phyloP scores from a whole-genome alignment of 2,113 vertebrate species.

The Petromus typicus region DNA sequence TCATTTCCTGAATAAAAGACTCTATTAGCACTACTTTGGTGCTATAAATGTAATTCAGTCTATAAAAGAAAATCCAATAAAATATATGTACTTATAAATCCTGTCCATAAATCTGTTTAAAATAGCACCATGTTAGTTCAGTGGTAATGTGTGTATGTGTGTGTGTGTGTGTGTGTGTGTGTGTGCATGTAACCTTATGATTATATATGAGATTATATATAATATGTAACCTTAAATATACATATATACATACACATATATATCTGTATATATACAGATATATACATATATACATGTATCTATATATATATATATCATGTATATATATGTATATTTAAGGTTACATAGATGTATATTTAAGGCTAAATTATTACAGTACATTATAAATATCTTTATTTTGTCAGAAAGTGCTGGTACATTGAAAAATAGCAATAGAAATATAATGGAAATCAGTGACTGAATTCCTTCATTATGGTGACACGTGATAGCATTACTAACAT shows the following conservation, averaged over 20 bases:
- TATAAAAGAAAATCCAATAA: conserved; percentile 33
- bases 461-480: background rate
- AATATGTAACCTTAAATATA: no score
- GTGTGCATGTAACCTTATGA: no score
- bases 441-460: background rate
- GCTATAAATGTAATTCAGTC: background rate
- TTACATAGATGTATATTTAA: background rate
- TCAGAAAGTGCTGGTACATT: background rate
- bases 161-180: no score
- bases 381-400: conserved; percentile 11
- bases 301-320: no score
- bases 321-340: no score
- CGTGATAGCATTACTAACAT: background rate
- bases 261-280: no score
- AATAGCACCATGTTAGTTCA: background rate
- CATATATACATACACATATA: no score
- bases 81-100: background rate
- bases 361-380: conserved; percentile 2
- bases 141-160: background rate
- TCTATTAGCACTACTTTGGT: background rate
- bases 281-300: no score
- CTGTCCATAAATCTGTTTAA: background rate
- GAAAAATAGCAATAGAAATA: background rate
- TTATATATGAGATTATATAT: no score
- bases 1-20: background rate